Conservation (phyloP, 1,140 invertebrate genomes). For the Bombus fervidus region DNA sequence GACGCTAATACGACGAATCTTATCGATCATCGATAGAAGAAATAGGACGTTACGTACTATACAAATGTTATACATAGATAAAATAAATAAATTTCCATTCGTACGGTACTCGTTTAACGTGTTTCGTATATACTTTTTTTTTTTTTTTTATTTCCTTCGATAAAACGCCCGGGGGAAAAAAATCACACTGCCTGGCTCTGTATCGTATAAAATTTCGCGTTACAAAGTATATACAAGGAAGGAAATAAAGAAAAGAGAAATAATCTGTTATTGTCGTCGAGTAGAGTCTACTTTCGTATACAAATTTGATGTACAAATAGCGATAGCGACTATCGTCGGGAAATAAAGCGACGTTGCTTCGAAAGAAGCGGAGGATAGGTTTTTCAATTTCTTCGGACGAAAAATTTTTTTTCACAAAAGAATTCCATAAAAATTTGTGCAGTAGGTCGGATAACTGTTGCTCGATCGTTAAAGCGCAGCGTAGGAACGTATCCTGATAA, state of each 20-base stretch:
- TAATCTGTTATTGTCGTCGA: slow-evolving; percentile 20
- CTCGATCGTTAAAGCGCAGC: no score
- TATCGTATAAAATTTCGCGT: no score
- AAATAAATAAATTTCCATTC: background rate
- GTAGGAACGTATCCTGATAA: background rate
- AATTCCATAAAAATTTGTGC: background rate
- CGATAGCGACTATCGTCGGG: no score
- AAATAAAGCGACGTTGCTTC: background rate
- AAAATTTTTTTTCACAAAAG: background rate
- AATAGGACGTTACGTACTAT: background rate
- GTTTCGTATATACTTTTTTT: no score
- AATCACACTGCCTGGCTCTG: no score
- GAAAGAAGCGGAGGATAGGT: no score
- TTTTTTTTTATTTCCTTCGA: no score
- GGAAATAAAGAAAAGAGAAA: background rate
- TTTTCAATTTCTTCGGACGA: accelerated
- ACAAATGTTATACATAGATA: background rate
- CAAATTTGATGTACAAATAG: no score
- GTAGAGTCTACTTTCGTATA: background rate
- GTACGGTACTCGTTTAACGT: no score
- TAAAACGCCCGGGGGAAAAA: no score
- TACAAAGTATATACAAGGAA: background rate
- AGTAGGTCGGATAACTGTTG: background rate
- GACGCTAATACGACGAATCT: background rate
- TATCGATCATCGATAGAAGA: background rate